Base-by-base conservation (phyloP, 2,888 invertebrate species). In the Cremastobaeus sp. region DNA sequence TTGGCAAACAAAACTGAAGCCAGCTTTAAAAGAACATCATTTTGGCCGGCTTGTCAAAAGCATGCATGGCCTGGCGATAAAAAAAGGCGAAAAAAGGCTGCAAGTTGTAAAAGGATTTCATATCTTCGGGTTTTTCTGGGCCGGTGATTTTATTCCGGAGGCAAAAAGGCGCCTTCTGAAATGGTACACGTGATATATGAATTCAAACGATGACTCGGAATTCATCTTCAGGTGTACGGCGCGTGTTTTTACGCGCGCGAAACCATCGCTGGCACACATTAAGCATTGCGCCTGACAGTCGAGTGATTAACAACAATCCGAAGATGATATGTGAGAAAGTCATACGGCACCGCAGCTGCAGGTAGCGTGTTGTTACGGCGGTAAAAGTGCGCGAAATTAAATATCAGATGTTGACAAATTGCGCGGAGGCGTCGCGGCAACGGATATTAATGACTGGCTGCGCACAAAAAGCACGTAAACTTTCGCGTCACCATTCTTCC, bases 381-480 rank as follows among this genome's bases (percentile, higher is more conserved):
- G 82, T 82, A 82, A 84, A 83, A 84, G 82, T 79, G 84, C 81
- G 84, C 83, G 82, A 86, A 87, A 87, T 87, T 86, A 87, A 87
- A 87, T 85, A 86, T 85, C 84, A 84, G 86, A 87, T 87, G 87
- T 85, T 87, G 87, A 87, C 87, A 87, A 87, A 87, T 87, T 86
- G 86, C 84, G 79, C 82, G 83, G 79, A 84, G 85, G 85, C 87
- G 86, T 86, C 85, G 81, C 84, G 78, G 81, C 83, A 87, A 87
- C 86, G 87, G 85, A 87, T 87, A 87, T 87, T 87, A 87, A 87
- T 87, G 87, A 86, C 83, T 77, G 78, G 77, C 81, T 64, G 41
- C 77, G 79, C 79, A 81, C 82, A 85, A 85, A 86, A 86, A 86
- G 82, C 81, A 82, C 85, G 85, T 84, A 84, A 80, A 80, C 81